phyloP scores from a whole-genome alignment of 2,113 vertebrate genomes.

The Alces alces region DNA sequence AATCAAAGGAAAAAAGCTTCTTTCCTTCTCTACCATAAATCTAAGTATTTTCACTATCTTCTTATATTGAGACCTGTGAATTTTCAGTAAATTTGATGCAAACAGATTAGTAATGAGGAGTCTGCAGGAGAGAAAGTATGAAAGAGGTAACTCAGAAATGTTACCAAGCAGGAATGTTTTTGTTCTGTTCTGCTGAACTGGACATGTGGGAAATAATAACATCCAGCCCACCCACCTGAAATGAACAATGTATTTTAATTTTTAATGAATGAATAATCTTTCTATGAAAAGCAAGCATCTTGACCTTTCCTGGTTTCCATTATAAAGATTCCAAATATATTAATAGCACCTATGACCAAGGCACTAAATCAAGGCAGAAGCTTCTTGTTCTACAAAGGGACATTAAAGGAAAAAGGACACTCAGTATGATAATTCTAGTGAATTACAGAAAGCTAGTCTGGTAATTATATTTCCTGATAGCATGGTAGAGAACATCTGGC shows the following conservation, averaged over 20 bases:
- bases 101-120: not conserved
- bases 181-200: not conserved
- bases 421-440: constrained; percentile 16
- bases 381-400: not conserved
- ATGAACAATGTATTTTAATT: constrained; percentile 48
- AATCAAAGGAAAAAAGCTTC: not conserved
- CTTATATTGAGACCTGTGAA: not conserved
- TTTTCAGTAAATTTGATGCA: not conserved
- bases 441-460: constrained; percentile 53
- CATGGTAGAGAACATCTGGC: not conserved
- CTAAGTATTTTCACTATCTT: not conserved
- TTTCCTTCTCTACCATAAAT: not conserved
- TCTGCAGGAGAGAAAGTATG: not conserved
- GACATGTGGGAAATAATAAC: not conserved
- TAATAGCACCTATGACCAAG: constrained; percentile 45
- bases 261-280: constrained; percentile 74
- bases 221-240: constrained; percentile 29
- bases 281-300: constrained; percentile 46
- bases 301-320: constrained; percentile 38
- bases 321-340: constrained; percentile 47
- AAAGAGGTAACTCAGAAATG: not conserved
- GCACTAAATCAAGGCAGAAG: constrained; percentile 49
- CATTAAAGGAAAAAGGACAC: not conserved
- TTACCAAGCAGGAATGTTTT: not conserved
- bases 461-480: constrained; percentile 27